Conservation (phyloP, 1,140 invertebrate genomes). For the Saccostrea cuccullata region DNA sequence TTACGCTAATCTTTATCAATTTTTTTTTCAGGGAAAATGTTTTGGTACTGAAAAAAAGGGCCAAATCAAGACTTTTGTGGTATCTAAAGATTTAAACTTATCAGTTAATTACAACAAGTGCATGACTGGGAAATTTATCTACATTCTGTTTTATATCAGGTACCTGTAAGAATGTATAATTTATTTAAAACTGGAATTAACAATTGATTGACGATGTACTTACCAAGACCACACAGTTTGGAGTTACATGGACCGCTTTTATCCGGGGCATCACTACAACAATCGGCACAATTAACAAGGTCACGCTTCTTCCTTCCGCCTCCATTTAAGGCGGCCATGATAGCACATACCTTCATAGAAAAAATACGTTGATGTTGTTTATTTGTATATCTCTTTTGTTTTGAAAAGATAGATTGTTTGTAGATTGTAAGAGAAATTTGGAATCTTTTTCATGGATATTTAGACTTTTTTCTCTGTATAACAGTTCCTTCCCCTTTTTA, state of each 20-base stretch:
- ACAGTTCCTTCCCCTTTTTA: not conserved
- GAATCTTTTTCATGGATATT: not conserved
- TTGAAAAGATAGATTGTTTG: not conserved
- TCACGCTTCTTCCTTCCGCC: conserved; percentile 9
- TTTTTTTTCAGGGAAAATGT: no score
- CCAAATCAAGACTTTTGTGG: no score
- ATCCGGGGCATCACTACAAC: not conserved
- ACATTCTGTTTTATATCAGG: not conserved
- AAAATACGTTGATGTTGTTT: not conserved
- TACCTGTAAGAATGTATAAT: not conserved
- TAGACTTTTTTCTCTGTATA: not conserved
- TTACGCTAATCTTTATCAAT: no score
- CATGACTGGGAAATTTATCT: not conserved
- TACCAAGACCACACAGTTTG: not conserved
- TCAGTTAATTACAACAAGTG: no score
- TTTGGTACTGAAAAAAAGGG: no score
- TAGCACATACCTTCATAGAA: not conserved
- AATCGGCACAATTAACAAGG: conserved; percentile 18
- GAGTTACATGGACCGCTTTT: not conserved
- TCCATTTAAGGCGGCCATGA: not conserved
- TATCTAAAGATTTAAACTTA: no score
- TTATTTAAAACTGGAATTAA: not conserved
- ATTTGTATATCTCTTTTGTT: not conserved
- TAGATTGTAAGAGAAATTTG: not conserved
- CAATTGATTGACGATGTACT: not conserved